Conservation (phyloP, 2,888 invertebrate genomes). For the Synergus umbraculus region DNA sequence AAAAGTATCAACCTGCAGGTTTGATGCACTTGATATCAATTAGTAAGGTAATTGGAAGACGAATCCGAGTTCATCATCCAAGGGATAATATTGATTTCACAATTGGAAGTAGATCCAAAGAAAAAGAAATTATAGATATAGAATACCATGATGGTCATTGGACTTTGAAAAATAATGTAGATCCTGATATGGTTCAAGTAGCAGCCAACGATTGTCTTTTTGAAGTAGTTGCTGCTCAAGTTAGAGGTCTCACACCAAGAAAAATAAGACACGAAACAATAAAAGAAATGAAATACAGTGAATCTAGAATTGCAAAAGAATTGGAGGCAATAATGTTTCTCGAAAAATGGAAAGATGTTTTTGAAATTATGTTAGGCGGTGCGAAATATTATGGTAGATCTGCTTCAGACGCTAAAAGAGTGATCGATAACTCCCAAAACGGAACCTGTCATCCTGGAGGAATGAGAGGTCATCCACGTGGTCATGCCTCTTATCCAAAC, state of each 20-base stretch:
- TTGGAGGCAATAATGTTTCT: slow-evolving; percentile 47
- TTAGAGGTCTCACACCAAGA: slow-evolving; percentile 37
- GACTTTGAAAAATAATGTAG: slow-evolving; percentile 53
- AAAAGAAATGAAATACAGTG: slow-evolving; percentile 43
- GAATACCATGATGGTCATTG: slow-evolving; percentile 60
- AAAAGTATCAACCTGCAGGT: not conserved
- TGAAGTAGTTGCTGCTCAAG: slow-evolving; percentile 60
- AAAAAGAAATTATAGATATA: not conserved
- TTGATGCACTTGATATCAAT: not conserved
- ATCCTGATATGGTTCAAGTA: slow-evolving; percentile 48
- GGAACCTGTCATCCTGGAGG: slow-evolving; percentile 47
- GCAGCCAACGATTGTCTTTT: slow-evolving; percentile 65
- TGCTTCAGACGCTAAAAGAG: slow-evolving; percentile 46
- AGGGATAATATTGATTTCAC: not conserved
- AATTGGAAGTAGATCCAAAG: not conserved
- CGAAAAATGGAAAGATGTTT: slow-evolving; percentile 45
- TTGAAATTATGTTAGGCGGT: slow-evolving; percentile 60
- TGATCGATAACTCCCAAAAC: slow-evolving; percentile 64
- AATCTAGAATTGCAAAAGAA: slow-evolving; percentile 44
- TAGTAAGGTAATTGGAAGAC: not conserved
- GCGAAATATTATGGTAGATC: slow-evolving; percentile 61
- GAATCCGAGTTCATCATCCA: not conserved
- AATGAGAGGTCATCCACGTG: slow-evolving; percentile 63
- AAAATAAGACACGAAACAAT: slow-evolving; percentile 53
- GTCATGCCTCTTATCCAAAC: slow-evolving; percentile 60